A percentile compares a stretch with the other conserved stretches of the same genome.
phyloP scores from a whole-genome alignment of 2,113 vertebrate genomes.

The Chroicocephalus ridibundus region DNA sequence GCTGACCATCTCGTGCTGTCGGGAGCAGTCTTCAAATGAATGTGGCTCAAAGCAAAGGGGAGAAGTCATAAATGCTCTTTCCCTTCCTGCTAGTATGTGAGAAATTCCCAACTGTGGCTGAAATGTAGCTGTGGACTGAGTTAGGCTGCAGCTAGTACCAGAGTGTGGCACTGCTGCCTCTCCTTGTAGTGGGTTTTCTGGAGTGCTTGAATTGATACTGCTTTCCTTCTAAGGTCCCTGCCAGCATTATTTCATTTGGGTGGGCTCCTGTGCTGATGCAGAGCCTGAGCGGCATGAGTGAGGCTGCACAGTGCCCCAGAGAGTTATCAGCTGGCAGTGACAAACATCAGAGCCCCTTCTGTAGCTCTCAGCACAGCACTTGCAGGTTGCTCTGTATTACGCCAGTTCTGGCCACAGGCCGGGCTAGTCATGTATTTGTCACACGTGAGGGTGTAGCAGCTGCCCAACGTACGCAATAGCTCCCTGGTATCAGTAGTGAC shows the following conservation, averaged over 20 bases:
- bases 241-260: not conserved
- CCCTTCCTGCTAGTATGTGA: not conserved
- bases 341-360: not conserved
- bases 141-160: not conserved
- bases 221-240: not conserved
- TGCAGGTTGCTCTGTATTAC: not conserved
- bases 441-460: not conserved
- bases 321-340: not conserved
- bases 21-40: not conserved
- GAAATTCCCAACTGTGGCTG: not conserved
- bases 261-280: not conserved
- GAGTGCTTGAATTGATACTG: not conserved
- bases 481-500: not conserved
- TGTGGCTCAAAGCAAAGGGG: not conserved
- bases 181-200: not conserved
- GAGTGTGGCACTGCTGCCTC: no score
- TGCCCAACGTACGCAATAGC: not conserved
- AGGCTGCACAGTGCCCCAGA: not conserved
- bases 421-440: not conserved
- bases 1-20: not conserved
- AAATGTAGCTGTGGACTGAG: not conserved
- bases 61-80: not conserved
- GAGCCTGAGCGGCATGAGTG: not conserved
- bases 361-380: not conserved
- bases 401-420: fast-evolving